Conservation (phyloP, 2,797 vertebrate genomes). For the Cyclopterus lumpus region DNA sequence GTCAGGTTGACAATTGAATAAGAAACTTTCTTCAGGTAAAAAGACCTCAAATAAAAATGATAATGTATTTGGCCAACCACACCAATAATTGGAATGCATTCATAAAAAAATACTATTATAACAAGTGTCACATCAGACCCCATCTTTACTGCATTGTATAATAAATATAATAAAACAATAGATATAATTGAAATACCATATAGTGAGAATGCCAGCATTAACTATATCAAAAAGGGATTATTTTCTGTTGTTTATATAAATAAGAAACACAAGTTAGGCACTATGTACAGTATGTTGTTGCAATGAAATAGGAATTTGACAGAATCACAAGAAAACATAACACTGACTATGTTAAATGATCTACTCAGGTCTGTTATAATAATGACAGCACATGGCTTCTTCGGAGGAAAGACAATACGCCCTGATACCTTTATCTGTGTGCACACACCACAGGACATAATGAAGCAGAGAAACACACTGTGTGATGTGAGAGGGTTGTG, state of each 20-base stretch:
- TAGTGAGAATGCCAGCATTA: background rate
- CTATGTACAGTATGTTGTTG: background rate
- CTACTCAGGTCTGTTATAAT: background rate
- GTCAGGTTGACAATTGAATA: background rate
- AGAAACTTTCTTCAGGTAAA: background rate
- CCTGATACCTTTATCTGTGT: background rate
- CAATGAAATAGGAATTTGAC: background rate
- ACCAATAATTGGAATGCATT: too few species aligned
- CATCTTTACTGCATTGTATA: background rate
- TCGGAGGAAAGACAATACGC: background rate
- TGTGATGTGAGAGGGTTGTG: background rate
- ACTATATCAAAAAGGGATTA: background rate
- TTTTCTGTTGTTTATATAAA: background rate
- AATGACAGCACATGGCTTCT: background rate
- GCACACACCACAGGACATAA: background rate
- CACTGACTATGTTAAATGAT: background rate
- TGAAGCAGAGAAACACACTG: background rate
- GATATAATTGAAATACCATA: background rate
- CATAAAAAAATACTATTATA: too few species aligned
- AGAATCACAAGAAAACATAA: background rate
- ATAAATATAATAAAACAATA: background rate
- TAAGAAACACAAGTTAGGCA: background rate
- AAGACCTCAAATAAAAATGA: too few species aligned
- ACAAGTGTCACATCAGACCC: background rate
- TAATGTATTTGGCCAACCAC: too few species aligned